phyloP scores from a whole-genome alignment of 2,113 vertebrate genomes.

The Lathamus discolor region DNA sequence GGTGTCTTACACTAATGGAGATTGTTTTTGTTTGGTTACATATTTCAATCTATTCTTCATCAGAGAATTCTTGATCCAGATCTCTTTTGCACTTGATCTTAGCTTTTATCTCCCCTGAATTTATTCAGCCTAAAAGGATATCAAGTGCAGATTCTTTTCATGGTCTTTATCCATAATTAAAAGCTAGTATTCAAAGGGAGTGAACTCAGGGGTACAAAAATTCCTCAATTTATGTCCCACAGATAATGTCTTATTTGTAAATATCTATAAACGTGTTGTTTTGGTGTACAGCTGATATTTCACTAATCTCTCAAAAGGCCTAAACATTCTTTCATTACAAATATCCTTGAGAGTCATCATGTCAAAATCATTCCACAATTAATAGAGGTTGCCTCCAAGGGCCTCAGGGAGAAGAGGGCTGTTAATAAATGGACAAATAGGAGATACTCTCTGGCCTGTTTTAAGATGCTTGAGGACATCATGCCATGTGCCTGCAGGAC shows the following conservation, averaged over 20 bases:
- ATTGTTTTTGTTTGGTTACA: slow-evolving; percentile 59
- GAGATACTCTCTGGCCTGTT: slow-evolving; percentile 2
- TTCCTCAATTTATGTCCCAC: slow-evolving; percentile 50
- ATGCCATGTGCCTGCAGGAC: neutral
- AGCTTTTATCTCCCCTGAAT: slow-evolving; percentile 53
- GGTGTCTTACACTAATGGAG: slow-evolving; percentile 52
- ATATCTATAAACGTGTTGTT: slow-evolving; percentile 52
- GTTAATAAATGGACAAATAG: slow-evolving; percentile 64
- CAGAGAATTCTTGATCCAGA: slow-evolving; percentile 59
- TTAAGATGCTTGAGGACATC: slow-evolving; percentile 38
- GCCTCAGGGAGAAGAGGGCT: slow-evolving; percentile 41
- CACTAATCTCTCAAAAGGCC: slow-evolving; percentile 28
- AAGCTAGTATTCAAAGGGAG: slow-evolving; percentile 21
- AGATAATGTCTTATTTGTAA: slow-evolving; percentile 62
- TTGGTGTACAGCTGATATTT: neutral
- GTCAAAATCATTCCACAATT: slow-evolving; percentile 63
- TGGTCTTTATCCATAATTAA: slow-evolving; percentile 63
- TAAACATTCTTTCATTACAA: slow-evolving; percentile 58
- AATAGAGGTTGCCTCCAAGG: slow-evolving; percentile 55
- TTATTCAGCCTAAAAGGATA: slow-evolving; percentile 51
- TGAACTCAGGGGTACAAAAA: slow-evolving; percentile 55
- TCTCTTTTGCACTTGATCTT: slow-evolving; percentile 36
- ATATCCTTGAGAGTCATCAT: slow-evolving; percentile 62
- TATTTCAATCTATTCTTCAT: slow-evolving; percentile 61
- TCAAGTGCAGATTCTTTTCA: slow-evolving; percentile 34